A percentile compares a stretch with the other conserved stretches of the same genome.
Evolutionary conservation across 2,797 vertebrate genomes (phyloP).

Genomic region (Microctenopoma stevenorrisi): DNA sequence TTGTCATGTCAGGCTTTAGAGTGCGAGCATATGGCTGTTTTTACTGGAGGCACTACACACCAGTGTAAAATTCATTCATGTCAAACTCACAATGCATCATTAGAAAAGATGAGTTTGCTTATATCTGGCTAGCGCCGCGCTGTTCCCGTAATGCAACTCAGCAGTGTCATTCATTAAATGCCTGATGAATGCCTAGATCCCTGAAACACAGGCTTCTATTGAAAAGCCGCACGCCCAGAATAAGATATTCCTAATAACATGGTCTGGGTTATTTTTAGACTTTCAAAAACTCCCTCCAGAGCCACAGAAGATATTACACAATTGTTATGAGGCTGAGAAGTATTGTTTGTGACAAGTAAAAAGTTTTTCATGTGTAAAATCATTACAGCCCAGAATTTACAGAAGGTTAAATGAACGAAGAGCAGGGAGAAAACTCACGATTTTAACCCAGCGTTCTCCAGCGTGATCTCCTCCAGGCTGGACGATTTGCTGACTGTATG

Average conservation of each 20-base stretch:
- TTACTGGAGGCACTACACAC: background rate
- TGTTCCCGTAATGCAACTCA: background rate
- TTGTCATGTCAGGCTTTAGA: background rate
- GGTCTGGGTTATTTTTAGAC: background rate
- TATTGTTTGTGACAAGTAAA: background rate
- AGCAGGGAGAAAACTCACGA: slow-evolving; percentile 81
- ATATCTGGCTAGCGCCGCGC: background rate
- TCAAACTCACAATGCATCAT: background rate
- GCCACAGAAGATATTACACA: background rate
- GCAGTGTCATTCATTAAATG: background rate
- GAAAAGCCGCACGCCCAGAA: background rate
- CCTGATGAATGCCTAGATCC: background rate
- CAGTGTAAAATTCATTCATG: background rate
- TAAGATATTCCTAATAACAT: background rate
- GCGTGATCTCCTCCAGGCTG: slow-evolving; percentile 91
- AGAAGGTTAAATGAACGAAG: background rate
- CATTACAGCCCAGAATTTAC: background rate
- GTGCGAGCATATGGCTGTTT: background rate
- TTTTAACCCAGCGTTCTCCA: slow-evolving; percentile 92
- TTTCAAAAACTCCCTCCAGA: background rate
- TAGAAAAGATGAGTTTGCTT: background rate
- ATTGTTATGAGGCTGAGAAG: background rate
- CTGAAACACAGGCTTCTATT: background rate
- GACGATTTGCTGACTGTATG: slow-evolving; percentile 92
- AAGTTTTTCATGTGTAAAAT: background rate